These are phyloP conservation scores for Scylla paramamosain DNA, from an alignment of 1,140 invertebrate species.

Conservation along the genomic window DNA sequence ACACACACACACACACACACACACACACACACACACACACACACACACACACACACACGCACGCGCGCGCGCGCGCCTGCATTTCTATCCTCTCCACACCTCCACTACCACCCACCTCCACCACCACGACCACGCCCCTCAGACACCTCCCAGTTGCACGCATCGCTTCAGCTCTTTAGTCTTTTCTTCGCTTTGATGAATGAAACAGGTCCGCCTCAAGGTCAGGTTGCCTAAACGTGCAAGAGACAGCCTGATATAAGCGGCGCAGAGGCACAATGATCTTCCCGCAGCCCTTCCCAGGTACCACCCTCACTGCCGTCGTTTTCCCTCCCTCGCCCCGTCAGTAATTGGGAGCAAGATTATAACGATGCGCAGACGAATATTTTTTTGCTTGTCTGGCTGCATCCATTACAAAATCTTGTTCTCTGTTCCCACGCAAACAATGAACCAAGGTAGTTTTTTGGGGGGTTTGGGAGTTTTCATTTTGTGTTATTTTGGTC, in stretches of 20 bases:
- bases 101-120: too few species aligned
- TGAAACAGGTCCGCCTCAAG: neutral
- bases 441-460: neutral
- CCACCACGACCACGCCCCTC: too few species aligned
- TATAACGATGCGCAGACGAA: neutral
- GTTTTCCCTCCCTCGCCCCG: neutral
- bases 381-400: neutral
- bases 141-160: too few species aligned
- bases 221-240: too few species aligned
- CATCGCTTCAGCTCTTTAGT: neutral
- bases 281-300: neutral
- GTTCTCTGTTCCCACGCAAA: neutral
- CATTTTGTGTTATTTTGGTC: neutral
- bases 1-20: conserved; percentile 52
- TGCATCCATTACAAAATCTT: neutral
- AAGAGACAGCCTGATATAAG: neutral
- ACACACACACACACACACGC: conserved; percentile 42
- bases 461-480: neutral
- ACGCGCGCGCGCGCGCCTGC: neutral
- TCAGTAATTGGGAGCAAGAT: neutral
- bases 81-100: neutral
- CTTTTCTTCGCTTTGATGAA: neutral
- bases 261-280: neutral
- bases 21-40: conserved; percentile 50
- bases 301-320: neutral